A percentile compares a stretch with the other conserved stretches of the same genome.
phyloP scores from a whole-genome alignment of 2,113 vertebrate genomes.

The Entelurus aequoreus region DNA sequence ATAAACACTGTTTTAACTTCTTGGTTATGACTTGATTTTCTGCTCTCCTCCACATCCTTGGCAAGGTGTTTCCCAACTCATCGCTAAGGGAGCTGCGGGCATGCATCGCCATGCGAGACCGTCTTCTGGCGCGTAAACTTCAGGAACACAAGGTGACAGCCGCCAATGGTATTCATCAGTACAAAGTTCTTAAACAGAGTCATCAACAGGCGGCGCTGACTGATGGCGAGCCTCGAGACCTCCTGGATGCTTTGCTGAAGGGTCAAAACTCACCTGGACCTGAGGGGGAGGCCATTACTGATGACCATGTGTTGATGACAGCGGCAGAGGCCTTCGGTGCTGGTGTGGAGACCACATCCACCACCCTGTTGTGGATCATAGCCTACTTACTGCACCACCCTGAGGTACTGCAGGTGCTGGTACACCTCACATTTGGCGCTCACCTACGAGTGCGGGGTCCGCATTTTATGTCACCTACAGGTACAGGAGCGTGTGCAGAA shows the following conservation, averaged over 20 bases:
- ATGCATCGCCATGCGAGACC: conserved; percentile 65
- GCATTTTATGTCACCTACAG: conserved; percentile 25
- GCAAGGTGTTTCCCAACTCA: conserved; percentile 54
- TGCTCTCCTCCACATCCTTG: background rate
- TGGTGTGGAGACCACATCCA: conserved; percentile 72
- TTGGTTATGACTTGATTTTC: background rate
- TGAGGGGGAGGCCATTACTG: conserved; percentile 47
- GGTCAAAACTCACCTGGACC: conserved; percentile 21
- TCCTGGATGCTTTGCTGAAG: conserved; percentile 71
- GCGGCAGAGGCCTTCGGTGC: conserved; percentile 67
- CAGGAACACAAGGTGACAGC: conserved; percentile 70
- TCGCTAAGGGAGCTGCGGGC: conserved; percentile 60
- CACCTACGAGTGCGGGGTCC: background rate
- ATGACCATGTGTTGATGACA: conserved; percentile 75
- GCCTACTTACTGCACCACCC: conserved; percentile 71
- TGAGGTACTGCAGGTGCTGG: conserved; percentile 29
- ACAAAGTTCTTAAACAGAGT: background rate
- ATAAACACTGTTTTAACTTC: too few relatives aligned
- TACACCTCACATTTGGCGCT: background rate
- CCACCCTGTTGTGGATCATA: conserved; percentile 72
- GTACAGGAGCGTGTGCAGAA: conserved; percentile 67
- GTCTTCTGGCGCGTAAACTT: conserved; percentile 65
- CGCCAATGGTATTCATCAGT: background rate
- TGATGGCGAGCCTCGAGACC: conserved; percentile 64
- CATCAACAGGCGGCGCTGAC: conserved; percentile 44